Conservation (phyloP, 2,797 vertebrate species). For the Botia kubotai region DNA sequence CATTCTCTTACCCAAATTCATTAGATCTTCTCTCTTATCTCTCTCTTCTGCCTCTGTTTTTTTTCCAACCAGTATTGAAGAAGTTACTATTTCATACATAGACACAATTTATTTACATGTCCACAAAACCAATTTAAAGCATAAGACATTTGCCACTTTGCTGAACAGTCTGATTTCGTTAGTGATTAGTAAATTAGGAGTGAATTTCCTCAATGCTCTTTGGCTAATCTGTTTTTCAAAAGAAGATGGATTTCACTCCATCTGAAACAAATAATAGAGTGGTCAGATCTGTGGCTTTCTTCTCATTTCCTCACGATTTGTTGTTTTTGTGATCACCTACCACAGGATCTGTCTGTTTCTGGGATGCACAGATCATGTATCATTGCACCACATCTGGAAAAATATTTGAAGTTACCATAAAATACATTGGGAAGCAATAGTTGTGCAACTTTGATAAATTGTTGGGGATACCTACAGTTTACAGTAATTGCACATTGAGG, state of each 20-base stretch:
- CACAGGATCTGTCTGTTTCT: background rate
- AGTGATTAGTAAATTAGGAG: too few species aligned
- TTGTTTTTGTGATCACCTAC: background rate
- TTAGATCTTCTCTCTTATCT: too few species aligned
- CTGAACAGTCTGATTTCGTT: background rate
- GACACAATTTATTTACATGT: background rate
- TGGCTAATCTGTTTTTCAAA: background rate
- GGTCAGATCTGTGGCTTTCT: too few species aligned
- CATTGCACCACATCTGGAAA: background rate
- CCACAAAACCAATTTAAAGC: background rate
- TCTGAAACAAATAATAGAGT: background rate
- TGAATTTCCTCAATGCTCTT: too few species aligned
- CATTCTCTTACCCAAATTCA: too few species aligned
- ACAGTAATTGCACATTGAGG: background rate
- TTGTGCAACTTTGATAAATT: background rate
- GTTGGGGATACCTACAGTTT: background rate
- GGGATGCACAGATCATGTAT: background rate
- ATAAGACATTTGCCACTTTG: background rate
- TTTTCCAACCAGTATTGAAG: too few species aligned
- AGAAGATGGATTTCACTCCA: background rate
- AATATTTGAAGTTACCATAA: background rate
- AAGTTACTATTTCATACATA: too few species aligned
- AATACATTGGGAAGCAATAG: background rate
- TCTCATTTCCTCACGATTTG: background rate
- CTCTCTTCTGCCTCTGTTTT: too few species aligned